Evolutionary conservation across 1,140 invertebrate genomes (phyloP), one percentile per base, ranked within the genome.

Genomic region (Triops longicaudatus): DNA sequence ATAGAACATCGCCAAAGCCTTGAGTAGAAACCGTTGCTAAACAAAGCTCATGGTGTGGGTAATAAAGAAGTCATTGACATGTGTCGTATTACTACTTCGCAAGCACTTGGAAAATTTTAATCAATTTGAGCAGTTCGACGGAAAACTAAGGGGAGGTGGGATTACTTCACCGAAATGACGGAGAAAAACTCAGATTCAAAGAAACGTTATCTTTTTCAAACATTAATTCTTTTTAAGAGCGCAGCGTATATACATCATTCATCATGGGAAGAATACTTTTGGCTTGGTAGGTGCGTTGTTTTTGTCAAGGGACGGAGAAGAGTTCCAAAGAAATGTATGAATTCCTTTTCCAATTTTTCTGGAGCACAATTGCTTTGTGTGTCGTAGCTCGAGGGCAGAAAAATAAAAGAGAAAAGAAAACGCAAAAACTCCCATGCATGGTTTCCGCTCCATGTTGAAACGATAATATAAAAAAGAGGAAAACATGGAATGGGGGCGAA

Each of bases 371-470:
- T 63, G 50, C 50, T 63, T 63, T 22, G 50, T 63, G 44, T 63
- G 50, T 63, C 50, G 50, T 63, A 63, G 50, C n/a, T 63, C 22
- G 50, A 2, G n/a, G 31, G 31, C 31, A 37, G 31, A 37, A 37
- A 37, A 37, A 37, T 37, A 63, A 63, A 63, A 63, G 50, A 22
- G 7, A 63, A 63, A 63, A 22, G 22, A 63, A 63, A 63, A 63
- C 22, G 50, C 17, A 63, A 63, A 63, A 63, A 22, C 31, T 37
- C 50, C 50, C 50, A 63, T 63, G n/a, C 50, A 63, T 63, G 50
- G 50, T 63, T 63, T 63, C 50, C 50, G 22, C 50, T n/a, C 50
- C 50, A 63, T 63, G 50, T 63, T 63, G 50, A 63, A 22, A 63
- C 50, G 22, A 22, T 22, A 63, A 17, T 22, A 14, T n/a, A 63